Evolutionary conservation across 2,888 invertebrate species (phyloP).

Genomic region (Cheiracanthium punctorium): DNA sequence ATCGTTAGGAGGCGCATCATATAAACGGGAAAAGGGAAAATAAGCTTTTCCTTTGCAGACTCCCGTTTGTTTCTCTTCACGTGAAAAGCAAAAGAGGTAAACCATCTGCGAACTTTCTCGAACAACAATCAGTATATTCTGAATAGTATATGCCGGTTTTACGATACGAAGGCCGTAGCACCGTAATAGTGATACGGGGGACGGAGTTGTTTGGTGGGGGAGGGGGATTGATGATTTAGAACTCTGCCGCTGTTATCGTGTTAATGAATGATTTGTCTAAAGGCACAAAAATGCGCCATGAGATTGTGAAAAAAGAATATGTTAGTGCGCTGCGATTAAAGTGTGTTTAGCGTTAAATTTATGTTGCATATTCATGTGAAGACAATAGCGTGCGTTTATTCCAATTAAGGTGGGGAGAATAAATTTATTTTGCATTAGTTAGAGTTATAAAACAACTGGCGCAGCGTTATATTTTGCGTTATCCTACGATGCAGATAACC

Average conservation of each 20-base stretch:
- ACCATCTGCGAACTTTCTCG: slow-evolving; percentile 15
- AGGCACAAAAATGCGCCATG: neutral
- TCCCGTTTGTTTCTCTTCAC: slow-evolving; percentile 1
- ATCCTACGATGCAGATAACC: too few species aligned
- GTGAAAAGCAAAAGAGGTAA: neutral
- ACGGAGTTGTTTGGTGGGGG: neutral
- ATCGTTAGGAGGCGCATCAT: slow-evolving; percentile 6
- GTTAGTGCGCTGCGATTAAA: too few species aligned
- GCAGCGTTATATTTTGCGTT: too few species aligned
- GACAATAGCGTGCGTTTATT: too few species aligned
- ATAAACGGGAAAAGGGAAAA: slow-evolving; percentile 4
- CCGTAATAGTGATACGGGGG: neutral
- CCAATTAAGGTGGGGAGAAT: too few species aligned
- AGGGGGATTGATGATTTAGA: neutral
- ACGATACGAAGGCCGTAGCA: neutral
- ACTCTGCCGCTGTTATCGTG: neutral
- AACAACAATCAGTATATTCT: neutral
- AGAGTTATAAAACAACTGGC: too few species aligned
- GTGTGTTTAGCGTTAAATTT: too few species aligned
- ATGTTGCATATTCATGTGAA: too few species aligned
- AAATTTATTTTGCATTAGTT: too few species aligned
- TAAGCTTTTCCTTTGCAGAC: neutral
- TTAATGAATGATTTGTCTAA: neutral
- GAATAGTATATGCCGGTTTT: slow-evolving; percentile 8
- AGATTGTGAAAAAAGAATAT: neutral